These are phyloP conservation scores for Gopherus flavomarginatus DNA, from an alignment of 2,113 vertebrate species.

Conservation along the genomic window DNA sequence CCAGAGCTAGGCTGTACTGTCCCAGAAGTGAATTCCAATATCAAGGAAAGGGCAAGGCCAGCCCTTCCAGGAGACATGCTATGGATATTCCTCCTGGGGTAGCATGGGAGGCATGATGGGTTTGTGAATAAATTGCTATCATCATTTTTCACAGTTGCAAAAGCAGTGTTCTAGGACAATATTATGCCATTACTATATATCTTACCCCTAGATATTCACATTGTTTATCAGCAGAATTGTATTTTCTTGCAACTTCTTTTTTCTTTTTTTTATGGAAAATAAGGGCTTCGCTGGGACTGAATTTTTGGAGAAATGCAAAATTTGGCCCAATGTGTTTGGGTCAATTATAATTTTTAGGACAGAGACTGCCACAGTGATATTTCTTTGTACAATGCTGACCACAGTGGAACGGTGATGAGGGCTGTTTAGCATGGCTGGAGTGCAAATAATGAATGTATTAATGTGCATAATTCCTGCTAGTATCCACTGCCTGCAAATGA, in stretches of 20 bases:
- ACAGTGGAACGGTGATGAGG: background rate
- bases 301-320: background rate
- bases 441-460: background rate
- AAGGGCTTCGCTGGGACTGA: background rate
- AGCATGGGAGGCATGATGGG: background rate
- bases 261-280: background rate
- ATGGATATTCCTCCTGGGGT: background rate
- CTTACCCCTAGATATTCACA: background rate
- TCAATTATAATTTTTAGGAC: background rate
- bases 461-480: background rate
- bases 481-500: background rate
- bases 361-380: background rate
- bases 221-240: background rate
- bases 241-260: background rate
- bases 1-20: background rate
- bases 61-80: background rate
- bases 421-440: background rate
- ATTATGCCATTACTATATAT: background rate
- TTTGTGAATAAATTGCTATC: background rate
- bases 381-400: background rate
- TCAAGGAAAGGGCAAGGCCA: background rate
- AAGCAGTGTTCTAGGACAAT: background rate
- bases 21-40: background rate
- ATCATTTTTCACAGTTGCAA: background rate
- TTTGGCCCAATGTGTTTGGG: background rate